A percentile compares a stretch with the other conserved stretches of the same genome.
Conservation (phyloP, 37 sponge, comb jelly and placozoan genomes). For the Haliclona indistincta region DNA sequence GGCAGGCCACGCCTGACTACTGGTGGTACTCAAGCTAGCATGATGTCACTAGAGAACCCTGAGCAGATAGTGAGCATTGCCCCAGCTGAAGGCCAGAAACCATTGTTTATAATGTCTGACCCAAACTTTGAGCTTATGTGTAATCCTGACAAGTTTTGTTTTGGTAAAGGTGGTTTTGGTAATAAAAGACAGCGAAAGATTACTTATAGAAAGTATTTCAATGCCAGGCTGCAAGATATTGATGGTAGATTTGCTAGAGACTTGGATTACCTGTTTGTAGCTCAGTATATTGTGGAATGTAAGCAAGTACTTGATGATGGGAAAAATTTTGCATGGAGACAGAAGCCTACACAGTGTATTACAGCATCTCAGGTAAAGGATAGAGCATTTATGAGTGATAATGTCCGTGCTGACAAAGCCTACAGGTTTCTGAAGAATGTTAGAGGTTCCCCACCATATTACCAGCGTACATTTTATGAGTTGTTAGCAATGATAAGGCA, state of each 20-base stretch:
- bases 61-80: background rate
- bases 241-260: too few species aligned
- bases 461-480: conserved; percentile 22
- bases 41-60: conserved; percentile 25
- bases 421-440: conserved; percentile 47
- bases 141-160: conserved; percentile 25
- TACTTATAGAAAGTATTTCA: conserved; percentile 44
- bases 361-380: background rate
- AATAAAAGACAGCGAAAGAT: conserved; percentile 12
- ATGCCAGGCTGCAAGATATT: conserved; percentile 12
- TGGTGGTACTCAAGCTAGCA: conserved; percentile 16
- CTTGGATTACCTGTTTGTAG: conserved; percentile 33
- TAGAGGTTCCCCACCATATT: conserved; percentile 27
- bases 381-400: background rate
- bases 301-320: conserved; percentile 33
- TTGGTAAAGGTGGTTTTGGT: conserved; percentile 25
- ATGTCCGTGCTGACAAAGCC: conserved; percentile 21
- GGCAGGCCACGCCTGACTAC: too few species aligned
- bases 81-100: conserved; percentile 25
- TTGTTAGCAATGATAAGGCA: conserved; percentile 16
- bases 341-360: background rate
- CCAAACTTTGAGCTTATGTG: conserved; percentile 23
- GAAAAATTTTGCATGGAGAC: conserved; percentile 13
- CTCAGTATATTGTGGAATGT: conserved; percentile 29
- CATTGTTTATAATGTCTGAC: conserved; percentile 35